A percentile compares a stretch with the other conserved stretches of the same genome.
Evolutionary conservation across 2,797 vertebrate genomes (phyloP).

Genomic region (Gymnopithys bicolor): DNA sequence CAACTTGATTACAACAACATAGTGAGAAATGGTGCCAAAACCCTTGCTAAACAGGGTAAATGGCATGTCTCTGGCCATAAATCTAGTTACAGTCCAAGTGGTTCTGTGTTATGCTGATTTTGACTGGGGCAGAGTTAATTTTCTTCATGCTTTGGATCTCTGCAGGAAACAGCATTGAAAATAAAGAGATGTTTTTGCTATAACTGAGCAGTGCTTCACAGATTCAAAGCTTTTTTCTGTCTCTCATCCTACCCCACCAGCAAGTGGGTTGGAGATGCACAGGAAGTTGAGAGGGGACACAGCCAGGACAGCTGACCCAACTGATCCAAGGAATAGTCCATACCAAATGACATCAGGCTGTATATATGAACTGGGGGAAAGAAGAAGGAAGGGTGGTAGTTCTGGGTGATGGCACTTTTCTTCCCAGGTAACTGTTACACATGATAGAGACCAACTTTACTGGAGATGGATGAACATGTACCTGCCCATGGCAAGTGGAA

Average conservation of each 20-base stretch:
- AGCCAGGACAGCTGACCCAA: not conserved
- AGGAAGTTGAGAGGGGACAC: not conserved
- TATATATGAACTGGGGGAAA: not conserved
- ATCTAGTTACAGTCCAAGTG: not conserved
- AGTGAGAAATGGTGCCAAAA: not conserved
- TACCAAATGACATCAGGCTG: not conserved
- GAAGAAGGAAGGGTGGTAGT: not conserved
- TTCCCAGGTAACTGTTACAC: not conserved
- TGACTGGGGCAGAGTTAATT: not conserved
- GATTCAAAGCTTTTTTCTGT: not conserved
- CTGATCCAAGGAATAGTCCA: not conserved
- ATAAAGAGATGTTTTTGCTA: not conserved
- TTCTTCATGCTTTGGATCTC: not conserved
- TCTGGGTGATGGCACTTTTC: not conserved
- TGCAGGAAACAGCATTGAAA: not conserved
- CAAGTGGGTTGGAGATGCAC: not conserved
- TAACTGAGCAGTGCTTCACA: not conserved
- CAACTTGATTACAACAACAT: not conserved
- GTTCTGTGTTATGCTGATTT: not conserved
- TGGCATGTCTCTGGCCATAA: not conserved
- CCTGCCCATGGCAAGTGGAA: fast-evolving
- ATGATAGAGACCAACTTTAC: not conserved
- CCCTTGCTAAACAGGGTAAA: not conserved
- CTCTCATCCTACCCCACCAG: not conserved
- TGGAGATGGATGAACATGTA: not conserved